Conservation (phyloP, 2,113 vertebrate species). For the Nesoenas mayeri region DNA sequence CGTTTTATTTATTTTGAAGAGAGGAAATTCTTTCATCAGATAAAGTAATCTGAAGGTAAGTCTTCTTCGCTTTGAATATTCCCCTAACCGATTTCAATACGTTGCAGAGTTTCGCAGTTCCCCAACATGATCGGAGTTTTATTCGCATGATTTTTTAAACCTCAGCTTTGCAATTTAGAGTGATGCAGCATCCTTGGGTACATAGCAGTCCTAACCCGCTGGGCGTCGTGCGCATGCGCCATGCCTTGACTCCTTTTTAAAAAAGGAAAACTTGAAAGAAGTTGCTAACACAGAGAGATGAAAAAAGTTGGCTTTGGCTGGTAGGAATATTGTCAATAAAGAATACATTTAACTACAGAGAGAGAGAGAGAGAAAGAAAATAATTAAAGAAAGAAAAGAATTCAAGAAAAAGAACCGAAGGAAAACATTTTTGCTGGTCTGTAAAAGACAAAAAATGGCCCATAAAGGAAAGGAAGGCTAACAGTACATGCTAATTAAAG, state of each 20-base stretch:
- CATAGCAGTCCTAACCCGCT: not conserved
- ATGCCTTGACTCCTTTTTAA: accelerated
- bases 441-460: not conserved
- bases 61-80: not conserved
- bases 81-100: accelerated
- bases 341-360: not conserved
- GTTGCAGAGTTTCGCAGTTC: not conserved
- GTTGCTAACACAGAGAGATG: not conserved
- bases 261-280: not conserved
- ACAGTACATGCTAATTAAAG: conserved; percentile 69
- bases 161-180: not conserved
- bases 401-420: not conserved
- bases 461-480: conserved; percentile 36
- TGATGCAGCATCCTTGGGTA: not conserved
- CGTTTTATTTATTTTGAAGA: not conserved
- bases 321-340: not conserved
- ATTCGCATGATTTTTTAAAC: not conserved
- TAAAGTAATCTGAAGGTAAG: not conserved
- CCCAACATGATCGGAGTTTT: not conserved
- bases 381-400: not conserved
- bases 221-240: not conserved
- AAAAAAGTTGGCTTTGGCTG: not conserved
- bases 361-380: not conserved
- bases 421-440: conserved; percentile 14
- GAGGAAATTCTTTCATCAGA: not conserved